These are phyloP conservation scores for Andrena hattorfiana DNA, from an alignment of 2,888 invertebrate genomes.

Conservation along the genomic window DNA sequence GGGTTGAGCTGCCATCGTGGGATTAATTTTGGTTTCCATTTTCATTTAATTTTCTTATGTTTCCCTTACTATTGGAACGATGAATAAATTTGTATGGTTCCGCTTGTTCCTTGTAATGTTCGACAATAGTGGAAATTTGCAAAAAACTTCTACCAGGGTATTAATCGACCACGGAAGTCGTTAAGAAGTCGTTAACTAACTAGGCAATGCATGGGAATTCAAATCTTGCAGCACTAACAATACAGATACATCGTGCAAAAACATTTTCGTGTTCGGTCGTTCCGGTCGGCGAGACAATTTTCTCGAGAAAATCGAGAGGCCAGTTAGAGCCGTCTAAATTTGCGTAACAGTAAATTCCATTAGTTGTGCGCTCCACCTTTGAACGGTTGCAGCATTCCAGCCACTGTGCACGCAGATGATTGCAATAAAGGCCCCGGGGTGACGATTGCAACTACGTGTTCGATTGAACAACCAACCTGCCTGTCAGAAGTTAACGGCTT, in stretches of 20 bases:
- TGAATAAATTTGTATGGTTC: not conserved
- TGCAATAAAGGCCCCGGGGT: not conserved
- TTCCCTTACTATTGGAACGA: not conserved
- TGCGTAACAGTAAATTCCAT: conserved; percentile 67
- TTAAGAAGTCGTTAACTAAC: conserved; percentile 8
- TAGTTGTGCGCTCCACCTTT: conserved; percentile 22
- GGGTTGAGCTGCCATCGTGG: not conserved
- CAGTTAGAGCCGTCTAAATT: conserved; percentile 47
- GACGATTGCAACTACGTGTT: not conserved
- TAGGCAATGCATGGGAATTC: not conserved
- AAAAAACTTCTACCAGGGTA: not conserved
- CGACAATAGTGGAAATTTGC: not conserved
- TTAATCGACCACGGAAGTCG: conserved; percentile 7
- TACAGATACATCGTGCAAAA: conserved; percentile 9
- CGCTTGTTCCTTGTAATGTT: not conserved
- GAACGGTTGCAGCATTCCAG: conserved; percentile 49
- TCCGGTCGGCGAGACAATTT: conserved; percentile 30
- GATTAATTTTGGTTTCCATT: not conserved
- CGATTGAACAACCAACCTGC: not conserved
- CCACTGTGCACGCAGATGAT: not conserved
- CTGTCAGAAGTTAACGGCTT: not conserved
- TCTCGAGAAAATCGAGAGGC: conserved; percentile 49
- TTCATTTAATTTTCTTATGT: not conserved
- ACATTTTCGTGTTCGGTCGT: conserved; percentile 12
- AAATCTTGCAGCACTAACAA: conserved; percentile 4